Conservation (phyloP, 2,113 vertebrate genomes). For the Caloenas nicobarica region DNA sequence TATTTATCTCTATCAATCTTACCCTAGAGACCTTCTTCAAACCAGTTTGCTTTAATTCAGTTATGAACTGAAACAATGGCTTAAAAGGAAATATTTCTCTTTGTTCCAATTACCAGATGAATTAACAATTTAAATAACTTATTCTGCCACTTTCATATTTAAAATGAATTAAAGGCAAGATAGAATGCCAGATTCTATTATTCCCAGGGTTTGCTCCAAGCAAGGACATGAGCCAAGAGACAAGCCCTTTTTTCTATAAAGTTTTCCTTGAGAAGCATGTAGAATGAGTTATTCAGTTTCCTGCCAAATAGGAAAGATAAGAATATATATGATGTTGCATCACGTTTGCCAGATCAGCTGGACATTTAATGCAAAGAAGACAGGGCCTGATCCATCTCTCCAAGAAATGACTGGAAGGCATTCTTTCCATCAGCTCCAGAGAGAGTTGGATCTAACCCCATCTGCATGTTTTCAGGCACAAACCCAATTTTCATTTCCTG, state of each 20-base stretch:
- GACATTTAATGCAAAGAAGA: slow-evolving; percentile 29
- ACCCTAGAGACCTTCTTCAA: background rate
- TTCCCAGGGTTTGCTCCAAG: slow-evolving; percentile 2
- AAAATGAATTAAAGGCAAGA: background rate
- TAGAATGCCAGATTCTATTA: background rate
- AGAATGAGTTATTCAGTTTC: background rate
- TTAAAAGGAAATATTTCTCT: background rate
- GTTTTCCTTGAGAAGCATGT: slow-evolving; percentile 23
- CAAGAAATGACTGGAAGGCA: background rate
- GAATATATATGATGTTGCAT: background rate
- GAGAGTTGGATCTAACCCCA: background rate
- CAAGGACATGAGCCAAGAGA: background rate
- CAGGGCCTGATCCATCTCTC: background rate
- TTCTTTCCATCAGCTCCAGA: background rate
- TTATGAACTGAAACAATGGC: background rate
- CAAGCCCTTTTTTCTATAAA: background rate
- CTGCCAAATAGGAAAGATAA: slow-evolving; percentile 46
- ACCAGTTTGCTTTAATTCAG: background rate
- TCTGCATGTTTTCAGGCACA: slow-evolving; percentile 30
- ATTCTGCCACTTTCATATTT: background rate
- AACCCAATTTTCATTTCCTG: slow-evolving; percentile 59
- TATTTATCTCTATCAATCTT: background rate
- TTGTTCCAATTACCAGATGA: background rate
- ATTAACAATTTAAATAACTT: background rate
- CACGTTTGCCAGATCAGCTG: slow-evolving; percentile 37